Base-by-base conservation (phyloP, 2,113 vertebrate genomes). In the Otolemur garnettii region DNA sequence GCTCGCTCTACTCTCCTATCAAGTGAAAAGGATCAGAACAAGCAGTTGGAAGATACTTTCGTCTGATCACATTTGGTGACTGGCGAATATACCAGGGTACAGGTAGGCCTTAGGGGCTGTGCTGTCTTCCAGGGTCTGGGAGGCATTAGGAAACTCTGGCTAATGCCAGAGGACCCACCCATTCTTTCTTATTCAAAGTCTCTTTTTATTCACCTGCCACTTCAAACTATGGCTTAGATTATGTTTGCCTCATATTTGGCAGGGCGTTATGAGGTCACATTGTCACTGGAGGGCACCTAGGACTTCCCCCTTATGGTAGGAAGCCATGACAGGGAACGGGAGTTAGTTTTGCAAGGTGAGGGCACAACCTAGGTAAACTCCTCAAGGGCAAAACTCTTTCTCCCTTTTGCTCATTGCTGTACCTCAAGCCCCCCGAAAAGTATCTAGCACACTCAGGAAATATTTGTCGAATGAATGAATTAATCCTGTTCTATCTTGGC, bases 401-500 rank as follows among this genome's bases (percentile, higher is more conserved):
- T 86, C 22, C 45, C 9, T 53, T 59, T 45, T 50, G 30, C 64
- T 79, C 28, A 14, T 13, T 38, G 55, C 26, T 92, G 26, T 59
- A 22, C 15, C 24, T 5, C 11, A 42, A 38, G 30, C 62, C 24
- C 59, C 60, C 45, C 45, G 3, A 35, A 80, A 42, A 53, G n/a
- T 82, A 30, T 77, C 53, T 38, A 50, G 69, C 8, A 71, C 17
- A 42, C 17, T 96, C 64, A 83, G 38, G 66, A 92, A 72, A 45
- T 78, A 87, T n/a, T 87, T 91, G 55, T 42, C 60, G 45, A 84
- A 68, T 79, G n/a, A 92, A 74, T 80, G 15, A 78, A n/a, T 71
- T 57, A 38, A 57, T 89, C 22, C 53, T 38, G 62, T 84, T 87
- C 78, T 84, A 28, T 85, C 28, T 92, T 94, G 38, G 35, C 62